Base-by-base conservation (phyloP, 1,140 invertebrate genomes). In the Campoletis sonorensis region DNA sequence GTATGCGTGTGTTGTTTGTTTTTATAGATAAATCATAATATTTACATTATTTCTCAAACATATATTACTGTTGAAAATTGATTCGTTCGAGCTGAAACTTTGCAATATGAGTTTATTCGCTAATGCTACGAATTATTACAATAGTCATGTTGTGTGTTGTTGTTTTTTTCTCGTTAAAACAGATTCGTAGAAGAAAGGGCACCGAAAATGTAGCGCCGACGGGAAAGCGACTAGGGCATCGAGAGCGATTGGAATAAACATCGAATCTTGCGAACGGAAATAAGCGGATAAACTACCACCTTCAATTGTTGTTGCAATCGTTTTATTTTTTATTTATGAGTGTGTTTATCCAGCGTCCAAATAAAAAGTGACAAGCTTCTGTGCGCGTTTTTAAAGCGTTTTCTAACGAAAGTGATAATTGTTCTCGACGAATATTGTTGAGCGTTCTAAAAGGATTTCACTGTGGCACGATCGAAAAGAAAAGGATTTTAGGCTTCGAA, bases 251-350 rank as follows among this genome's bases (percentile, higher is more conserved):
- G 58, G 10, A 72, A 54, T 21, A 64, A 26, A 23, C 54, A 67
- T 27, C 21, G 61, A 67, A 15, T 26, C 4, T 67, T 27, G 4
- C 61, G 21, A 27, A 27, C 4, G 13, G 23, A 67, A 81, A 68
- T 16, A 16, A 27, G 1, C 15, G 21, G 21, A 58, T n/a, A 58
- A 23, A 72, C 8, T 3, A 45, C 11, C 40, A 11, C 40, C 82
- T 81, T 82, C 83, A 81, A 85, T 84, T 84, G 72, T 73, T 73
- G n/a, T 27, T 61, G n/a, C 49, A 18, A 80, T 18, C 61, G 18
- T 61, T 75, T 23, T 73, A 58, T 72, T 23, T 73, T 61, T 54
- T 61, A 1, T 58, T 64, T 67, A 51, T 72, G 49, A 30, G 49
- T 54, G 16, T 49, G 49, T 16, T 23, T 21, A 7, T 58, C 13